Percentiles rank a stretch among this genome's conserved stretches.
phyloP scores from a whole-genome alignment of 1,140 invertebrate species.

The Neocloeon triangulifer region DNA sequence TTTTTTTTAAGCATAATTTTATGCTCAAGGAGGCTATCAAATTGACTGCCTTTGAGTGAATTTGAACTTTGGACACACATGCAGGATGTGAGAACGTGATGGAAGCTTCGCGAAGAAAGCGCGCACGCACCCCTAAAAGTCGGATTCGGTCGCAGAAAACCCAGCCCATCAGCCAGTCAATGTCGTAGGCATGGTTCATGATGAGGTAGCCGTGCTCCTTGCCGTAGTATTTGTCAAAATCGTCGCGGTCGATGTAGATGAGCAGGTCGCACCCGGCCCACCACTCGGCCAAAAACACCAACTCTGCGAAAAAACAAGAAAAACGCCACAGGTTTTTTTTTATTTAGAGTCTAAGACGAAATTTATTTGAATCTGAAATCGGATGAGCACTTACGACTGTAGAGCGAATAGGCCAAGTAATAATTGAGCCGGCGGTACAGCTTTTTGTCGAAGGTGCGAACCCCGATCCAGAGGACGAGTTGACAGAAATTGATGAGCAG shows the following conservation, averaged over 20 bases:
- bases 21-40: too few relatives aligned
- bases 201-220: slow-evolving; percentile 73
- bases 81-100: too few relatives aligned
- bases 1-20: too few relatives aligned
- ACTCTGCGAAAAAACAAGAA: slow-evolving; percentile 35
- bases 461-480: slow-evolving; percentile 43
- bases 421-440: slow-evolving; percentile 78
- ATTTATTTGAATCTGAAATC: background rate
- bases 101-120: too few relatives aligned
- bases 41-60: too few relatives aligned
- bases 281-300: slow-evolving; percentile 83
- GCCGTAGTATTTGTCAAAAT: slow-evolving; percentile 56
- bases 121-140: slow-evolving; percentile 58
- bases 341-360: background rate
- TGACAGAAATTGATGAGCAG: slow-evolving; percentile 67
- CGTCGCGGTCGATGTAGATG: slow-evolving; percentile 54
- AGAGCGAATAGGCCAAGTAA: slow-evolving; percentile 70
- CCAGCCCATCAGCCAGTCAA: slow-evolving; percentile 87
- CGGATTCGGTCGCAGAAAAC: slow-evolving; percentile 52
- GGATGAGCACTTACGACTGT: slow-evolving; percentile 58
- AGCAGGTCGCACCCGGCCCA: slow-evolving; percentile 57
- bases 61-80: too few relatives aligned
- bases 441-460: slow-evolving; percentile 48
- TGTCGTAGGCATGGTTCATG: slow-evolving; percentile 91
- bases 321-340: slow-evolving; percentile 4